A percentile compares a stretch with the other conserved stretches of the same genome.
Conservation (phyloP, 2,113 vertebrate species). For the Carassius auratus region DNA sequence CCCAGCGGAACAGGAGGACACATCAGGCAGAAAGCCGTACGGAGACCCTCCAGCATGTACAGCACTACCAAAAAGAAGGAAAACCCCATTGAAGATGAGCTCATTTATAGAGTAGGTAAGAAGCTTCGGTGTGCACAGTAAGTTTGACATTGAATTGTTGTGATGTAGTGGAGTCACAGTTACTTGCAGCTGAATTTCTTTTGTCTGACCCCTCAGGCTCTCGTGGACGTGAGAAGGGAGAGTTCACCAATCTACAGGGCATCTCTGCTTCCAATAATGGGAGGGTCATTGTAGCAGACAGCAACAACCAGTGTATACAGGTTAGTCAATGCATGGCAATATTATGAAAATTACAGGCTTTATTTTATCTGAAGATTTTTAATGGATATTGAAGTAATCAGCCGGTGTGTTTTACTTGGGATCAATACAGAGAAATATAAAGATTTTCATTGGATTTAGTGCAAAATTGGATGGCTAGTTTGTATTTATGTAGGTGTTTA, state of each 20-base stretch:
- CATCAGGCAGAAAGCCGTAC: slow-evolving; percentile 90
- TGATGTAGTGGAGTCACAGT: too few relatives aligned
- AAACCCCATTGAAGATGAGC: slow-evolving; percentile 81
- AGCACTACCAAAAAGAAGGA: slow-evolving; percentile 92
- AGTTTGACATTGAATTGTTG: neutral
- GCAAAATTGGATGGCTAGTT: neutral
- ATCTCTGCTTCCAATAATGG: slow-evolving; percentile 88
- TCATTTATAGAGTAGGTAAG: slow-evolving; percentile 92
- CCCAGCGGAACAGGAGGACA: slow-evolving; percentile 86
- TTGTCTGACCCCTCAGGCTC: slow-evolving; percentile 77
- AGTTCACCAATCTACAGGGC: slow-evolving; percentile 96
- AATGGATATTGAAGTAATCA: neutral
- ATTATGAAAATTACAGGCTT: neutral
- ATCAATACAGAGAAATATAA: neutral
- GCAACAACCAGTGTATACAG: slow-evolving; percentile 98
- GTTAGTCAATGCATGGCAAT: slow-evolving; percentile 67
- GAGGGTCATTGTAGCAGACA: slow-evolving; percentile 94
- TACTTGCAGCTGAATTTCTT: neutral
- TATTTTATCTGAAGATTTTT: neutral
- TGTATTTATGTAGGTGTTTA: slow-evolving; percentile 81
- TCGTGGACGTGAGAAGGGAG: slow-evolving; percentile 91
- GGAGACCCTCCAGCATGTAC: slow-evolving; percentile 96
- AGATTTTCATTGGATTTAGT: neutral
- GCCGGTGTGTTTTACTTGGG: neutral
- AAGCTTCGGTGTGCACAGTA: neutral